These are phyloP conservation scores for Ceyx margarethae DNA, from an alignment of 2,113 vertebrate genomes.

Conservation along the genomic window DNA sequence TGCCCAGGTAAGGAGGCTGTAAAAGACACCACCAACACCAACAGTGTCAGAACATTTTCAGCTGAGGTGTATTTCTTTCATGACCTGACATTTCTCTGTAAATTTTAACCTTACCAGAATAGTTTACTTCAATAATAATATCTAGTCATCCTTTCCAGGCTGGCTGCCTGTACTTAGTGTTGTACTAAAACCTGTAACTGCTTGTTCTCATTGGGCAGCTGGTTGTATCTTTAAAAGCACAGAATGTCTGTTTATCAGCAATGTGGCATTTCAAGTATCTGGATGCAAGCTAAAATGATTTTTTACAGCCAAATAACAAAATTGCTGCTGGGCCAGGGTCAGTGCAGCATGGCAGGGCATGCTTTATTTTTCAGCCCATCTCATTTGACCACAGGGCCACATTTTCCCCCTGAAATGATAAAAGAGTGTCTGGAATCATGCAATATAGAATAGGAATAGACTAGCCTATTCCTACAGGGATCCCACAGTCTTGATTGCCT, in stretches of 20 bases:
- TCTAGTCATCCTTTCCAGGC: neutral
- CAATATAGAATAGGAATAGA: neutral
- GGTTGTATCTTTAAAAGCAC: neutral
- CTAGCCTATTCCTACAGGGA: accelerated
- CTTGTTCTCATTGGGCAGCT: neutral
- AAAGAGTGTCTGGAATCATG: neutral
- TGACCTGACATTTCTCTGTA: neutral
- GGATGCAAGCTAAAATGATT: neutral
- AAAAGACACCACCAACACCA: neutral
- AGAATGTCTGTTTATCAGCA: neutral
- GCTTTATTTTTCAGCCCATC: neutral
- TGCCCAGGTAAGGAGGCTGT: constrained; percentile 83
- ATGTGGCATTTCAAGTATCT: neutral
- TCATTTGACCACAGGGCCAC: neutral
- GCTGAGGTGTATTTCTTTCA: neutral
- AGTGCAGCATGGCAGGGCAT: neutral
- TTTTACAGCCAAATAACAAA: neutral
- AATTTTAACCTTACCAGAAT: neutral
- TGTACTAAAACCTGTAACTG: neutral
- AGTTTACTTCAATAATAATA: neutral
- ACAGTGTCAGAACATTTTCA: neutral
- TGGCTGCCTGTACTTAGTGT: neutral
- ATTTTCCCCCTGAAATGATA: neutral
- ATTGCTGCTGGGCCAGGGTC: neutral
- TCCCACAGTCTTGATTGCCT: neutral